Evolutionary conservation across 2,888 invertebrate species (phyloP), one percentile per base, ranked within the genome.

Genomic region (Xylophagus ater): DNA sequence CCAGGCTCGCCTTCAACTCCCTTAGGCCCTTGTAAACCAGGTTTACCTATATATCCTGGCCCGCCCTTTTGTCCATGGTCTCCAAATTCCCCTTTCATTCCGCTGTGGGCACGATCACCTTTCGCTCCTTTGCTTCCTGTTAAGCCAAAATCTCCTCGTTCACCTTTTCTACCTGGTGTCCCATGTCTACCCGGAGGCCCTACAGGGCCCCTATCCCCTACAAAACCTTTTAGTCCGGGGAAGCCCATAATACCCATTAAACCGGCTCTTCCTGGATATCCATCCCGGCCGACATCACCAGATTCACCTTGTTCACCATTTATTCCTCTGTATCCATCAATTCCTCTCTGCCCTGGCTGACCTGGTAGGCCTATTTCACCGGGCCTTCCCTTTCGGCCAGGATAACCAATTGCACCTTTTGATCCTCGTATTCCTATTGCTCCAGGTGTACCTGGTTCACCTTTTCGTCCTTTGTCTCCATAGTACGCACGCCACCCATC

Each of bases 31-130:
- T 77, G 66, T 4, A 36, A 30, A 3, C 62, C 62, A 2, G 44
- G 37, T 2, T 45, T 18, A 3, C 62, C 62, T 20, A 44, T 46
- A 5, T 37, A 50, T 1, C 72, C 72, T 3, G 54, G 50, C 3
- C 48, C 51, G 13, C 76, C 76, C 40, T 51, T 51, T 17, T 45
- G 43, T 8, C 76, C 77, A 12, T 56, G 47, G 21, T 65, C 63
- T 37, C 79, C 79, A 3, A 30, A 23, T 14, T 77, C 75, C 24
- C 81, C 81, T 56, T 74, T 73, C 41, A 68, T 65, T 2, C 80
- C 80, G 46, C 70, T 74, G 35, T 70, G 66, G 1, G 77, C 67
- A 33, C 69, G 62, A n/a, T 76, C 74, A 43, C 84, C 83, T 49
- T 62, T 65, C 2, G 45, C 38, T 36, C 62, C 62, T 0, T 9